Evolutionary conservation across 2,113 vertebrate species (phyloP), one percentile per base, ranked within the genome.

Genomic region (Phylloscopus trochiloides): DNA sequence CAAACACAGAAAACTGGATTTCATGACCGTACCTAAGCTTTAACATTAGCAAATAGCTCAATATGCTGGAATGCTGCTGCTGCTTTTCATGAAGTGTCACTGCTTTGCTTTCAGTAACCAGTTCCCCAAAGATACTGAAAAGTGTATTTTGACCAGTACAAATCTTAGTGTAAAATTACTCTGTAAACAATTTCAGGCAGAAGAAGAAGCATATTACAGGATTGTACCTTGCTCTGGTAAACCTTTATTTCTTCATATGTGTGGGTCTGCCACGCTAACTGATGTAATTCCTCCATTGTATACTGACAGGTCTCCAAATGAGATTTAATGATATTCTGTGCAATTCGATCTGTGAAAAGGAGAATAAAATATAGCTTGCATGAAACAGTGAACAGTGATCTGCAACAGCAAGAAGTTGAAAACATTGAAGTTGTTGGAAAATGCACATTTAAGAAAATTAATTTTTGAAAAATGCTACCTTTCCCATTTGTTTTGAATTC

Each of bases 291-390:
- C 51, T 99, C 99, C 93, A 98, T 98, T 63, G 99, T 99, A 97
- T 99, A 99, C 80, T 99, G 99, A 98, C 99, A 99, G 4, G 99
- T 99, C 98, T 99, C 99, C 98, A 99, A 96, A 96, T 99, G 99
- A 90, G 99, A 99, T 97, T 99, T 99, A 96, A 99, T 99, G 97
- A 99, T 99, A 98, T 99, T 99, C 98, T 99, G 99, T 97, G 99
- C 99, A 97, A 99, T 99, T 95, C 99, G 99, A 96, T 99, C 99
- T 99, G 78, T 7, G 17, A 96, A 91, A 91, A 92, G 61, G 28
- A 88, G 16, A 86, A 79, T 45, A 86, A 93, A 88, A 73, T 82
- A 50, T 4, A 75, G 59, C 6, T 45, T 77, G 40, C 32, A 70
- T 86, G 45, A 90, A 81, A 88, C 38, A 88, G 36, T 65, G 34